Conservation (phyloP, 2,113 vertebrate genomes). For the Blennius ocellaris region DNA sequence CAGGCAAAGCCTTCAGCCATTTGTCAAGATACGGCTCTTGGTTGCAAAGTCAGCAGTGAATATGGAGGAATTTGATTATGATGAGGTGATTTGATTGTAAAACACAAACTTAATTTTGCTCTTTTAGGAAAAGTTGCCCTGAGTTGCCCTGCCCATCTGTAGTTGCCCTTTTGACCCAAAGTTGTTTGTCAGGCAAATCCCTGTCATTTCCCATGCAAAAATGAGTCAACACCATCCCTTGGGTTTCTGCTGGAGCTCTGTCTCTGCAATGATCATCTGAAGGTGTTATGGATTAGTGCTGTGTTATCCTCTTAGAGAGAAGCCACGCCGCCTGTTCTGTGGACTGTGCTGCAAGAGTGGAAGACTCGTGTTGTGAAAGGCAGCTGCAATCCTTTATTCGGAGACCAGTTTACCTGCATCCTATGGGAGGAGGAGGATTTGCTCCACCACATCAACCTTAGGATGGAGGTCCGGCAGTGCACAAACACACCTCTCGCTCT, state of each 20-base stretch:
- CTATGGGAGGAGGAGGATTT: conserved; percentile 59
- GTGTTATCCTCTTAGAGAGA: conserved; percentile 30
- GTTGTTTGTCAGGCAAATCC: too few species aligned
- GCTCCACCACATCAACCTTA: conserved; percentile 70
- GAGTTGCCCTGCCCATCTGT: too few species aligned
- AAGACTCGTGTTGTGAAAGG: conserved; percentile 76
- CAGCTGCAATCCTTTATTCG: conserved; percentile 75
- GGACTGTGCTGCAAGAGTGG: conserved; percentile 77
- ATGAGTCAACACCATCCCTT: neutral
- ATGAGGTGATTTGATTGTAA: conserved; percentile 39
- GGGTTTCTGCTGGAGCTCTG: neutral
- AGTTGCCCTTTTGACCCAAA: too few species aligned
- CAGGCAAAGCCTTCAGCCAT: conserved; percentile 47
- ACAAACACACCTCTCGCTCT: neutral
- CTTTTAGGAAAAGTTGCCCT: too few species aligned
- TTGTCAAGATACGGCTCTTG: conserved; percentile 73
- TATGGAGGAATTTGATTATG: conserved; percentile 14
- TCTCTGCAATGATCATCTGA: too few species aligned
- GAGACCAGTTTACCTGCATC: conserved; percentile 79
- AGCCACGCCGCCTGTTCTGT: conserved; percentile 15
- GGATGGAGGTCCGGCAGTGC: conserved; percentile 74
- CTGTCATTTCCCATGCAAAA: neutral
- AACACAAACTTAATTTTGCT: too few species aligned
- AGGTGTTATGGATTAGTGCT: too few species aligned
- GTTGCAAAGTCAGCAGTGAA: conserved; percentile 45